Percentiles rank a stretch among this genome's conserved stretches.
These are phyloP conservation scores for Seira sanloemensis DNA, from an alignment of 2,888 invertebrate genomes.

Conservation along the genomic window DNA sequence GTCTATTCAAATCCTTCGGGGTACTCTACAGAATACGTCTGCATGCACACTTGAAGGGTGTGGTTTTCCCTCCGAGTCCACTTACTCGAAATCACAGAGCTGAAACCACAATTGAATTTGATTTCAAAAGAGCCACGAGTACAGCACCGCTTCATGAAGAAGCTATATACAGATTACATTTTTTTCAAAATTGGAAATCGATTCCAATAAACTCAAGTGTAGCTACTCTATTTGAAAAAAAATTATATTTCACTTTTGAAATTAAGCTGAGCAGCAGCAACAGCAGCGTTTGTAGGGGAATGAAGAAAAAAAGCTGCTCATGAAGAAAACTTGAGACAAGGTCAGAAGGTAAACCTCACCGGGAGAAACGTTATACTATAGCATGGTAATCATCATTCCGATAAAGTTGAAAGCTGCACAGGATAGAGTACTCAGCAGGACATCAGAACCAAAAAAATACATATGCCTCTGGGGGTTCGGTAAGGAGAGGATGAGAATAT, in stretches of 20 bases:
- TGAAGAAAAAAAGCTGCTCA: no score
- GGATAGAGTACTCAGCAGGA: slow-evolving; percentile 67
- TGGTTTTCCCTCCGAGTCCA: slow-evolving; percentile 28
- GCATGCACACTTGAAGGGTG: neutral
- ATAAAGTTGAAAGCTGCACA: neutral
- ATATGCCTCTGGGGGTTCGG: slow-evolving; percentile 67
- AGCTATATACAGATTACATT: no score
- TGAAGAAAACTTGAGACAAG: no score
- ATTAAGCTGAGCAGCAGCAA: no score
- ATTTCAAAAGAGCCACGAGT: slow-evolving; percentile 33
- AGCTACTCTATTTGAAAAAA: no score
- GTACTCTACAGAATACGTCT: no score
- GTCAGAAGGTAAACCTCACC: slow-evolving; percentile 67
- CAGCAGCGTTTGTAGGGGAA: no score
- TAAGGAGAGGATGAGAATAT: no score
- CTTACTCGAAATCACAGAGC: slow-evolving; percentile 39
- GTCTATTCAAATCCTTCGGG: no score
- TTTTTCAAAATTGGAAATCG: neutral
- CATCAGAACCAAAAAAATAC: slow-evolving; percentile 50
- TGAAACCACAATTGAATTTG: slow-evolving; percentile 54
- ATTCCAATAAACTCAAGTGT: no score
- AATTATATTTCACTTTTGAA: no score
- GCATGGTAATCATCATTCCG: neutral
- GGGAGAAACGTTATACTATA: neutral
- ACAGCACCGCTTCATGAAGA: no score